Evolutionary conservation across 2,113 vertebrate species (phyloP).

Genomic region (Pitta sordida): DNA sequence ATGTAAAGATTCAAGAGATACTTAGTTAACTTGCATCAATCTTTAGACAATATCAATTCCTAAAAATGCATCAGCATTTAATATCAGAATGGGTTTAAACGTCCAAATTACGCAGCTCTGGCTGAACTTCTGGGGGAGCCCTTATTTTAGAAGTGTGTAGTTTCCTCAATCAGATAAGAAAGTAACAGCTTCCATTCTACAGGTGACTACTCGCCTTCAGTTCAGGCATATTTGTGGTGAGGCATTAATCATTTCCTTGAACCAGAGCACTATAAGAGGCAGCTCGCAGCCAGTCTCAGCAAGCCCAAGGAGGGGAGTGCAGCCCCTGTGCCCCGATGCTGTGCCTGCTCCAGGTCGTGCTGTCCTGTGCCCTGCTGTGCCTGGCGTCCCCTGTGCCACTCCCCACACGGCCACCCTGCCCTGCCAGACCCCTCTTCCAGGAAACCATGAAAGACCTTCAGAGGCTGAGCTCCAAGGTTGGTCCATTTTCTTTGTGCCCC

Average conservation of each 20-base stretch:
- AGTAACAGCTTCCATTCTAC: conserved; percentile 14
- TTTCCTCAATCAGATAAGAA: conserved; percentile 47
- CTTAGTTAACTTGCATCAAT: neutral
- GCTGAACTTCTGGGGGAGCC: neutral
- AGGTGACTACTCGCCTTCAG: conserved; percentile 32
- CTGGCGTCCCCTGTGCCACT: accelerated
- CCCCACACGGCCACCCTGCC: accelerated
- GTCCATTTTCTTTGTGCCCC: neutral
- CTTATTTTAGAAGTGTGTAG: conserved; percentile 40
- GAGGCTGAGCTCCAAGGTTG: neutral
- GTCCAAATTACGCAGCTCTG: neutral
- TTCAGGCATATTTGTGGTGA: conserved; percentile 6
- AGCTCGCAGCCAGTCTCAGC: neutral
- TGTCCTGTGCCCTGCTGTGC: neutral
- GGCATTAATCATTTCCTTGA: conserved; percentile 55
- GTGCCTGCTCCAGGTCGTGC: neutral
- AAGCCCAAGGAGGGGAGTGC: neutral
- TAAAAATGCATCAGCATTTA: neutral
- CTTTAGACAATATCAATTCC: neutral
- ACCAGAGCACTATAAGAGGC: conserved; percentile 13
- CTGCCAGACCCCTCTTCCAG: accelerated
- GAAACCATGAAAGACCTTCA: accelerated
- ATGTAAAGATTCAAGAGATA: neutral
- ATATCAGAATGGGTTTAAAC: neutral
- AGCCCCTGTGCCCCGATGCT: neutral